Evolutionary conservation across 1,140 invertebrate genomes (phyloP), one percentile per base, ranked within the genome.

Genomic region (Homarus americanus): DNA sequence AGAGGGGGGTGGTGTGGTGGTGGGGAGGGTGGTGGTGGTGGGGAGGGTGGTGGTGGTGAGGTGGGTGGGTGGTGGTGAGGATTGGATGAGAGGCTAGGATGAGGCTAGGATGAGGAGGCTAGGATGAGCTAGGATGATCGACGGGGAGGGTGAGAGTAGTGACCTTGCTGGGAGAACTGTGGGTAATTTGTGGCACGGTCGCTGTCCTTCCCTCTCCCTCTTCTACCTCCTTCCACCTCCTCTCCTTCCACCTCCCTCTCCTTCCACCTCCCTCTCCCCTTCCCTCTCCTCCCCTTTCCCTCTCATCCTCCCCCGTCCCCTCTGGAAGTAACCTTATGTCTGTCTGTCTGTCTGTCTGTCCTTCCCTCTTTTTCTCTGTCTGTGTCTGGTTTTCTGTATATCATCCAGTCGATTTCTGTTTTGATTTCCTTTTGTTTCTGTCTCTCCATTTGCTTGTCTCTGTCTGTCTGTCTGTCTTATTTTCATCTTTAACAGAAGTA

Each of bases 391-490:
- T 72, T 40, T 66, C 83, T 75, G 34, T 72, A 41, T 34, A 24
- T 41, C 69, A 34, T 40, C 34, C n/a, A 10, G 20, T 53, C 12
- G 32, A 9, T 69, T 36, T 40, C 66, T 69, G 36, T 78, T 40
- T 86, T 73, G 58, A 72, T 86, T 73, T 78, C 73, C 78, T 49
- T 76, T 44, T 76, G 41, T 76, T 72, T 76, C 83, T 76, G 72
- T 76, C 83, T 76, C 83, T 76, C 83, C 73, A 28, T 83, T 34
- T 49, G 44, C 36, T 24, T 82, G n/a, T 53, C 41, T 34, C 38
- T 58, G 12, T 82, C 78, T 34, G 10, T 41, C 82, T 69, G 34
- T 66, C 53, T 69, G 34, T 83, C 82, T 38, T 38, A n/a, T 36
- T 83, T 53, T 20, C 0, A 0, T 58, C 34, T 66, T 63, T 84